Percentiles rank a stretch among this genome's conserved stretches.
Conservation (phyloP, 2,888 invertebrate genomes). For the Candidula unifasciata region DNA sequence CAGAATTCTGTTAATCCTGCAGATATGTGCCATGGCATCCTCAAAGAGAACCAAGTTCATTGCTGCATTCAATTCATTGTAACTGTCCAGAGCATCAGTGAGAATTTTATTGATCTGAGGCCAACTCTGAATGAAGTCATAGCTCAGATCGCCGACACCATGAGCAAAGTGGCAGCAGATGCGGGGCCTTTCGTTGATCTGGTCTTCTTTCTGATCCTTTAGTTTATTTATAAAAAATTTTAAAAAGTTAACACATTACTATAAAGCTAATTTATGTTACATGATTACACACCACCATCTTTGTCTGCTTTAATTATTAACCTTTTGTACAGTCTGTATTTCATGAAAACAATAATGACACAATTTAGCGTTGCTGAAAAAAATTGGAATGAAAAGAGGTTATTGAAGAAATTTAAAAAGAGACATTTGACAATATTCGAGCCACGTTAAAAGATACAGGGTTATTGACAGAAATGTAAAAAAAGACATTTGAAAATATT, state of each 20-base stretch:
- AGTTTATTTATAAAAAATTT: conserved; percentile 47
- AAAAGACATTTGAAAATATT: too few relatives aligned
- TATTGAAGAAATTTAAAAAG: too few relatives aligned
- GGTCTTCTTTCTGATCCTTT: conserved; percentile 91
- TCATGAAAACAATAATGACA: neutral
- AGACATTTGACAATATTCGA: too few relatives aligned
- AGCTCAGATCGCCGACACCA: conserved; percentile 96
- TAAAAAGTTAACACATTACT: neutral
- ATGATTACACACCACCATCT: neutral
- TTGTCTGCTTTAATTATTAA: neutral
- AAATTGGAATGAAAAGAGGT: too few relatives aligned
- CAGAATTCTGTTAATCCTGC: conserved; percentile 92
- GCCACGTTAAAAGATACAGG: too few relatives aligned
- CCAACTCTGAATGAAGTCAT: conserved; percentile 91
- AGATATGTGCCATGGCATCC: conserved; percentile 97
- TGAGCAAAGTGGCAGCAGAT: conserved; percentile 96
- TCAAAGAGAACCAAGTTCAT: conserved; percentile 98
- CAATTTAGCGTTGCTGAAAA: too few relatives aligned
- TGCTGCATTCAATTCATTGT: conserved; percentile 95
- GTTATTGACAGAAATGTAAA: too few relatives aligned
- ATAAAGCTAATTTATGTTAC: too few relatives aligned
- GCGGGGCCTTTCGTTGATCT: conserved; percentile 90
- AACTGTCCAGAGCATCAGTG: conserved; percentile 92
- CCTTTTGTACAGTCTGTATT: neutral
- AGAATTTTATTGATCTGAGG: conserved; percentile 87